Base-by-base conservation (phyloP, 2,113 vertebrate species). In the Psilopogon haemacephalus region DNA sequence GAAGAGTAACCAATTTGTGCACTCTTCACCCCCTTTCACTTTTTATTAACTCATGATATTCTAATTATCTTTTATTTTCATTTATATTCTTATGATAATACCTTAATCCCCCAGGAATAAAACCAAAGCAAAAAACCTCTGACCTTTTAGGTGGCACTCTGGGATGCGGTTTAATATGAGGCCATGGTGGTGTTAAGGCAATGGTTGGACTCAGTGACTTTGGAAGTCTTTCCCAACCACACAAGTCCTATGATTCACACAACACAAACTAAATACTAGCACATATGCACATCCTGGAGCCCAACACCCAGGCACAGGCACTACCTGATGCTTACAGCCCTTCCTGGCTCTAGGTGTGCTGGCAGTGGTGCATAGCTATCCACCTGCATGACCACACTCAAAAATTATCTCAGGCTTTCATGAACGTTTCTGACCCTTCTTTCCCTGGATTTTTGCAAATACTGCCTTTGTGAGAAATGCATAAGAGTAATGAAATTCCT, bases 401-500 rank as follows among this genome's bases (percentile, higher is more conserved):
- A 69, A 95, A 94, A 78, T 8, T 4, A 58, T 9, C 44, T 56
- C 50, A 18, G 15, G 12, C 71, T 92, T 89, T 48, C 93, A 65
- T 30, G 77, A 93, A 56, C 77, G 89, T 74, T 79, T 92, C 87
- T 92, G 73, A 71, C 74, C 50, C 20, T 78, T 30, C 74, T 75
- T 89, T 35, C 50, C 37, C 42, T 82, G 17, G 16, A 74, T 79
- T 95, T 90, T 81, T 85, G n/a, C 67, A 84, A 97, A 94, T 59
- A 89, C 42, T 78, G 46, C 81, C 84, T 95, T 89, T 83, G 93
- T 97, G 95, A 97, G 97, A 97, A 96, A 96, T 79, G 58, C 76
- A 18, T 92, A 84, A 85, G 85, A 93, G 71, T 93, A 97, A 95
- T 97, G 96, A 95, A 96, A 97, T 94, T 97, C 94, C 90, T 94